Evolutionary conservation across 2,113 vertebrate species (phyloP), one percentile per base, ranked within the genome.

Genomic region (Cryptotis parvus): DNA sequence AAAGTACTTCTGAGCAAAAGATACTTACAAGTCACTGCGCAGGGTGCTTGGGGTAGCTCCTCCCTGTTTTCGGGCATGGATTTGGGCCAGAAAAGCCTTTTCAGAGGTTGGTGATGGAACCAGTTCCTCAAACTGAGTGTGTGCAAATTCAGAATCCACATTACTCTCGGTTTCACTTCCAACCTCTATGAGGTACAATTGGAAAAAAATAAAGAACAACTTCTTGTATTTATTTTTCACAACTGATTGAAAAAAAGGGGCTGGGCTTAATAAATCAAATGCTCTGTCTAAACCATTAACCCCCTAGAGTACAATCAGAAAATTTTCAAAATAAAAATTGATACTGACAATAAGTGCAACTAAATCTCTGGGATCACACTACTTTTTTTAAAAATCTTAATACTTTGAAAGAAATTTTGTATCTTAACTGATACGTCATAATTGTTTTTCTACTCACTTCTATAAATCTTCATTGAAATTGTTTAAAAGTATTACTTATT

Each of bases 81-180:
- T 98, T 95, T 98, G 98, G 0, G 98, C 98, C 8, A 99, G 98
- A 97, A 99, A 98, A 94, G 98, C 98, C 96, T 98, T 98, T 95
- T 99, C 98, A 31, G 99, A 98, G 0, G 99, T 98, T 7, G 98
- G 98, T 3, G 98, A 97, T 27, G 98, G 98, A 75, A 99, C 98
- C 18, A 99, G 96, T 93, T 99, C 99, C 83, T 98, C 98, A 91
- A 98, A 98, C 72, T 98, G 98, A 90, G 98, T 96, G n/a, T 98
- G 98, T 10, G 98, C 98, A 96, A 98, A 98, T 76, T 99, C 99
- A 20, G 99, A 98, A 95, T 99, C 99, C 97, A 98, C 97, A 2
- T 98, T 98, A 95, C 99, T 99, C 91, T 99, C 99, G 0, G 98
- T 98, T 97, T 99, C 99, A 33, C 98, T 99, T 74, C 98, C 99